Base-by-base conservation (phyloP, 2,113 vertebrate species). In the Etheostoma cragini region DNA sequence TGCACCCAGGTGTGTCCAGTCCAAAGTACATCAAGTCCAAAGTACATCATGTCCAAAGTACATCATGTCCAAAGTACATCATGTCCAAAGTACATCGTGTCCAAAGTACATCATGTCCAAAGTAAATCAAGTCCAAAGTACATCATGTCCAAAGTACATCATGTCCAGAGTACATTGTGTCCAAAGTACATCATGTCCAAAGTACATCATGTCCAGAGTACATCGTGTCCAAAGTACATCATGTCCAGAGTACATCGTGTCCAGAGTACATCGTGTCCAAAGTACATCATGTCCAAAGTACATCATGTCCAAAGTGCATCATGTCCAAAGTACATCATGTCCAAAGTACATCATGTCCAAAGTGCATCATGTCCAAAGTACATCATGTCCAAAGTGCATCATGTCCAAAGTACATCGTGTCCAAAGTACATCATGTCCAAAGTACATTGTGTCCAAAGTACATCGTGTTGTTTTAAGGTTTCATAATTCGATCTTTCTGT, bases 401-500 rank as follows among this genome's bases (percentile, higher is more conserved):
- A 26, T 26, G 26, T 26, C 26, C 26, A 2, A 26, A 26, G 26
- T 26, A 1, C 26, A n/a, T n/a, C n/a, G n/a, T n/a, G 1, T 8
- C 35, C 33, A 38, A 61, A 45, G 33, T 62, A 13, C 8, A 19
- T 26, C 26, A 26, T 26, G 26, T 26, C 26, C 26, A 2, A 26
- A 26, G 26, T 26, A 1, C 26, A n/a, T n/a, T n/a, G n/a, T n/a
- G n/a, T n/a, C n/a, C n/a, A n/a, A n/a, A n/a, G n/a, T n/a, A n/a
- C n/a, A n/a, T n/a, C n/a, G n/a, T 26, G 17, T 26, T 66, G 10
- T 49, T 66, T 49, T 1, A n/a, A 38, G 22, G 35, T 45, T 22
- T 22, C 35, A 65, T 61, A 11, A 1, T 26, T 61, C 3, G 53
- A 11, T 74, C 12, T 62, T 33, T 80, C 22, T 52, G 61, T 82